A percentile compares a stretch with the other conserved stretches of the same genome.
phyloP scores from a whole-genome alignment of 2,888 invertebrate species.

The Drosophila helvetica region DNA sequence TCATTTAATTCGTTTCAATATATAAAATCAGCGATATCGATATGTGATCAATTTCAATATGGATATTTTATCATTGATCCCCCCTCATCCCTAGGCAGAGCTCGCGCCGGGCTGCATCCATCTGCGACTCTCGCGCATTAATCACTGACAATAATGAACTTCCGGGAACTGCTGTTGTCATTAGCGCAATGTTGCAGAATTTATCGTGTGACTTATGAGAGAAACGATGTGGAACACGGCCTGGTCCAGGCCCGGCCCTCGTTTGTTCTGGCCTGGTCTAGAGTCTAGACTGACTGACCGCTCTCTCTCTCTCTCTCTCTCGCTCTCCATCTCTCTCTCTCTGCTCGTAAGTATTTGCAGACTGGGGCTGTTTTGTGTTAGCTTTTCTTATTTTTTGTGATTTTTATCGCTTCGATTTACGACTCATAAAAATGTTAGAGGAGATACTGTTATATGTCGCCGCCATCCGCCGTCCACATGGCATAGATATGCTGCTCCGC shows the following conservation, averaged over 20 bases:
- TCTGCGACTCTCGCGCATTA: constrained; percentile 72
- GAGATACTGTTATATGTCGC: constrained; percentile 57
- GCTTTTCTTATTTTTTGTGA: constrained; percentile 59
- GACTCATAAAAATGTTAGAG: constrained; percentile 78
- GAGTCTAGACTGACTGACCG: constrained; percentile 34
- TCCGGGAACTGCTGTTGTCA: constrained; percentile 79
- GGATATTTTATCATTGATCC: not conserved
- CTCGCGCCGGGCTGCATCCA: constrained; percentile 6
- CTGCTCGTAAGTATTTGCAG: constrained; percentile 3
- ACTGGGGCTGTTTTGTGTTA: constrained; percentile 57
- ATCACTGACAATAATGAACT: constrained; percentile 83
- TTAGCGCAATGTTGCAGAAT: constrained; percentile 80
- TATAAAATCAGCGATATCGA: too few species aligned
- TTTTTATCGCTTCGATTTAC: constrained; percentile 80
- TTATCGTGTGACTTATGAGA: constrained; percentile 77
- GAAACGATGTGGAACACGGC: constrained; percentile 30
- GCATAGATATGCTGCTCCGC: constrained; percentile 2
- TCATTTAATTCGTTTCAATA: too few species aligned
- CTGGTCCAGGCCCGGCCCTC: constrained; percentile 13
- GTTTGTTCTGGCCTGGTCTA: constrained; percentile 12
- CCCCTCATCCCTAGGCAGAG: not conserved
- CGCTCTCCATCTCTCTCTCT: constrained; percentile 1
- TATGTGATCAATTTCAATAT: too few species aligned
- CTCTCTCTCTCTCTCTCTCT: constrained; percentile 12
- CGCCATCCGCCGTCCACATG: not conserved